Conservation (phyloP, 2,113 vertebrate species). For the Bujurquina vittata region DNA sequence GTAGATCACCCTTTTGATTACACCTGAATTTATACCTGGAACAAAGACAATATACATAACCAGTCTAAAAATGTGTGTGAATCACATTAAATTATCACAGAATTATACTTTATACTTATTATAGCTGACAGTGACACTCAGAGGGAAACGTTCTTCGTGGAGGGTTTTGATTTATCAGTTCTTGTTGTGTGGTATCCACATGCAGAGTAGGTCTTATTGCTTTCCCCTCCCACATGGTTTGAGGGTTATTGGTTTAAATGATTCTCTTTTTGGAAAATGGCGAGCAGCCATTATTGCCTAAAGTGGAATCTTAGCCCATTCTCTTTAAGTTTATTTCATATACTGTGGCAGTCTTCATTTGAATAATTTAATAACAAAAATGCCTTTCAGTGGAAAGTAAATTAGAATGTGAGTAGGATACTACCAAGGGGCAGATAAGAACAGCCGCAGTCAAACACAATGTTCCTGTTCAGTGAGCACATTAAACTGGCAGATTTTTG, state of each 20-base stretch:
- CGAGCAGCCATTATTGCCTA: conserved; percentile 19
- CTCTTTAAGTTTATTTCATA: conserved; percentile 50
- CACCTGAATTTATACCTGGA: neutral
- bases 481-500: conserved; percentile 76
- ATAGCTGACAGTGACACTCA: neutral
- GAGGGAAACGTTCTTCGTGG: neutral
- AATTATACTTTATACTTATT: neutral
- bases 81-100: neutral
- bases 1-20: neutral
- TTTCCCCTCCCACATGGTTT: neutral
- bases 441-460: conserved; percentile 77
- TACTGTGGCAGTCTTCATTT: conserved; percentile 59
- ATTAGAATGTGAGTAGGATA: conserved; percentile 69
- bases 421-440: conserved; percentile 76
- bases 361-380: conserved; percentile 73
- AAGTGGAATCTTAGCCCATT: conserved; percentile 47
- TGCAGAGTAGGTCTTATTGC: neutral
- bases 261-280: conserved; percentile 30
- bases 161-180: neutral
- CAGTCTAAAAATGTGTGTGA: neutral
- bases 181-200: neutral
- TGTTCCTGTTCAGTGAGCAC: conserved; percentile 80
- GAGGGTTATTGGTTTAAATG: conserved; percentile 29
- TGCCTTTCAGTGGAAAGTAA: conserved; percentile 69
- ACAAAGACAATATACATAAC: neutral